Base-by-base conservation (phyloP, 2,113 vertebrate species). In the Semicossyphus pulcher region DNA sequence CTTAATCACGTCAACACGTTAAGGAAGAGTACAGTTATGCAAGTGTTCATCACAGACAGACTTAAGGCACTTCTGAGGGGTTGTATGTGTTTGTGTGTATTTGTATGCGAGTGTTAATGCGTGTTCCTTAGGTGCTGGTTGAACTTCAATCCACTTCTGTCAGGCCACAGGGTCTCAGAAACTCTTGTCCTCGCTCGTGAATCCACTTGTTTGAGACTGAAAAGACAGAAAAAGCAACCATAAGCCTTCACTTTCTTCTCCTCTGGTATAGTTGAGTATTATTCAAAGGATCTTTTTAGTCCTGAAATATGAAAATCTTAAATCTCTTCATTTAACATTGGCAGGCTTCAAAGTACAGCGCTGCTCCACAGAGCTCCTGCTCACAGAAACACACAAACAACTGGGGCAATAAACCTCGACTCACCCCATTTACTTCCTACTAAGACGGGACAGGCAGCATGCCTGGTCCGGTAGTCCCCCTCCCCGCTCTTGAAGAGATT, bases 121-220 rank as follows among this genome's bases (percentile, higher is more conserved):
- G 23, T 4, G 49, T 66, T 44, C 10, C 4, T 29, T 10, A 4
- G 11, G 14, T 61, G 42, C 20, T 69, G 39, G 28, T 57, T 32
- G 39, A 58, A 39, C 20, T 73, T 98, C 94, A 98, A 83, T 97
- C 96, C 69, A 96, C 96, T 89, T 99, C 96, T 76, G 96, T 98
- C 57, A 95, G 92, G 74, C 97, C 97, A 84, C 97, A 99, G 1
- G 95, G 96, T 88, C 97, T 95, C 86, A 96, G 92, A 90, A 99
- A 99, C 78, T 99, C 97, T 12, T 99, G 98, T 66, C 97, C 98
- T 90, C 98, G 91, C 90, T 99, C 97, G 0, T 99, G 98, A 85
- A 99, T 95, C 98, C 98, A 99, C 80, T 99, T 99, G 90, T 99
- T 99, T 41, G 98, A 98, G 81, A 99, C 98, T 99, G 92, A 69